Evolutionary conservation across 2,113 vertebrate species (phyloP).

Genomic region (Lutjanus erythropterus): DNA sequence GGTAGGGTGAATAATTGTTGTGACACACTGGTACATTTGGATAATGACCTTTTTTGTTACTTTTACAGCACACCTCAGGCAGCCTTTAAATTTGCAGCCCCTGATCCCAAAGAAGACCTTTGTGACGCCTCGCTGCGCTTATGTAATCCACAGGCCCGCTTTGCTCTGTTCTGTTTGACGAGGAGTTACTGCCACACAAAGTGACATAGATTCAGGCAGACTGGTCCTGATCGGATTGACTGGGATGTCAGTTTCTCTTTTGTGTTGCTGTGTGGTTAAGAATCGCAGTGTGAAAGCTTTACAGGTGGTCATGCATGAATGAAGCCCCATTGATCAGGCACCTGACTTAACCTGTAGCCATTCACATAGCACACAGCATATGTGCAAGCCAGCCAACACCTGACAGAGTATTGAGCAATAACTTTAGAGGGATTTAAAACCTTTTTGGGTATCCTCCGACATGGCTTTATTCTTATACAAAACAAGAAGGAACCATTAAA

Average conservation of each 20-base stretch:
- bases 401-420: neutral
- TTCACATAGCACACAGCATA: neutral
- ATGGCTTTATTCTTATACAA: neutral
- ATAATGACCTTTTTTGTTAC: slow-evolving; percentile 39
- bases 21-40: slow-evolving; percentile 19
- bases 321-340: neutral
- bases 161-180: slow-evolving; percentile 12
- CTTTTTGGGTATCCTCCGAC: slow-evolving; percentile 4
- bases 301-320: neutral
- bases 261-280: slow-evolving; percentile 1
- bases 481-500: slow-evolving; percentile 51
- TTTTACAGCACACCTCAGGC: slow-evolving; percentile 17
- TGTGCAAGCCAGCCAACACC: slow-evolving; percentile 14
- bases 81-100: neutral
- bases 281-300: neutral
- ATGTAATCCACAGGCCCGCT: neutral
- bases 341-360: neutral
- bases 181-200: slow-evolving; percentile 7
- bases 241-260: neutral
- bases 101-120: slow-evolving; percentile 19
- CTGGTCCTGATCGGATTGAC: neutral
- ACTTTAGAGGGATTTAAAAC: neutral
- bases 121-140: neutral
- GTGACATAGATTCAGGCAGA: neutral
- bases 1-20: slow-evolving; percentile 38